Evolutionary conservation across 1,140 invertebrate species (phyloP), one percentile per base, ranked within the genome.

Genomic region (Bradysia coprophila): DNA sequence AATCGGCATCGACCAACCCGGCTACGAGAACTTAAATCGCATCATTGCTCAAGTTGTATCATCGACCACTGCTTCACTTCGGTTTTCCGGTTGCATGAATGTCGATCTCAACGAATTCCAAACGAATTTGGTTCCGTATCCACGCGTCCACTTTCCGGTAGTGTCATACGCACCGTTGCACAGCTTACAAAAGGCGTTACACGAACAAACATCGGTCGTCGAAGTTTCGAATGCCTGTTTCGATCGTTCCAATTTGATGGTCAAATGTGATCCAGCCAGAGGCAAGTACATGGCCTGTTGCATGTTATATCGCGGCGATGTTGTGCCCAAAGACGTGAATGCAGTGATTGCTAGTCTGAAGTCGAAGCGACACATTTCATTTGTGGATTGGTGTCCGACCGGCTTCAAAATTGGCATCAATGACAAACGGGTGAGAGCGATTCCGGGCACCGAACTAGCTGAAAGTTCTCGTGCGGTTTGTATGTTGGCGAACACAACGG

Each of bases 321-420:
- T 79, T 15, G 73, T 76, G 1, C 75, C 76, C 31, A 79, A 78
- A 58, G 78, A 81, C 46, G 78, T 82, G 13, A 81, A 82, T 56
- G 74, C 76, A 2, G 75, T 79, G 24, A 86, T 88, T 57, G 80
- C 78, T 8, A 73, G 75, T 48, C 78, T 83, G 62, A 84, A 84
- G 64, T 77, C 76, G 48, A 80, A 85, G 65, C 69, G 78, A 41
- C 76, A 76, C 48, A 83, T 90, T 51, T 78, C 85, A 63, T 91
- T 91, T 59, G 87, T 90, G 16, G 85, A 89, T 65, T 87, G 86
- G 85, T 89, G 84, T 63, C 85, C 84, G 34, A 89, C 85, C 50
- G 84, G 84, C 47, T 86, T 83, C 69, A 83, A 82, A 67, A 76
- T 81, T 16, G 78, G 78, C 48, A 80, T 81, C 60, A 81, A 82